Base-by-base conservation (phyloP, 1,140 invertebrate genomes). In the Drosophila sp. region DNA sequence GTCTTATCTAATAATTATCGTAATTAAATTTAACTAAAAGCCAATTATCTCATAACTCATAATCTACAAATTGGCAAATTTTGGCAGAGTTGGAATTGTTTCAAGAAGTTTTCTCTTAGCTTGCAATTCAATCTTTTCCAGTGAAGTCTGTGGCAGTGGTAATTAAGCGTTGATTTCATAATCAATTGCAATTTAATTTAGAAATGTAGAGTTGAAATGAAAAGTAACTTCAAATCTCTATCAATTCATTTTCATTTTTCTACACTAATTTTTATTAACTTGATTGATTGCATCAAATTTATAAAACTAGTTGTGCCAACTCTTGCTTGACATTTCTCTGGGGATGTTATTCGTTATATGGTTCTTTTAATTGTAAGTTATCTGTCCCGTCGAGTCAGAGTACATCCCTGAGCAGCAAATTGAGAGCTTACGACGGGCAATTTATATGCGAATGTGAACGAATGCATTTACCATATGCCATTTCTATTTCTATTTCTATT, bases 201-300 rank as follows among this genome's bases (percentile, higher is more conserved):
- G 50, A 16, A 53, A 53, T 18, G 9, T 34, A 7, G 0, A 13
- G 2, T 0, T 9, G 21, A 53, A 2, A 18, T 38, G 4, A 38
- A 38, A n/a, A 25, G n/a, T 1, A 21, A 38, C 34, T 40, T 29
- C 1, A 27, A 36, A 13, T 16, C 25, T 7, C 7, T 58, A 21
- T 21, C 13, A 18, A 9, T 16, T 13, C 2, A 7, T 34, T 54
- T 7, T 18, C 14, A 36, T 36, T 7, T 53, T 36, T 36, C 9
- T 51, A 13, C 27, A 9, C n/a, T 8, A 4, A 6, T 40, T 46
- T 46, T 50, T 11, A 9, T 48, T 46, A 40, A 36, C 14, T 34
- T 67, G 63, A 72, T 53, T 72, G 63, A 72, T 67, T 59, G 21
- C 16, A 14, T 38, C 4, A 46, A 53, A 61, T 72, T 72, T 67